Base-by-base conservation (phyloP, 2,113 vertebrate species). In the Apistogramma diplotaenia region DNA sequence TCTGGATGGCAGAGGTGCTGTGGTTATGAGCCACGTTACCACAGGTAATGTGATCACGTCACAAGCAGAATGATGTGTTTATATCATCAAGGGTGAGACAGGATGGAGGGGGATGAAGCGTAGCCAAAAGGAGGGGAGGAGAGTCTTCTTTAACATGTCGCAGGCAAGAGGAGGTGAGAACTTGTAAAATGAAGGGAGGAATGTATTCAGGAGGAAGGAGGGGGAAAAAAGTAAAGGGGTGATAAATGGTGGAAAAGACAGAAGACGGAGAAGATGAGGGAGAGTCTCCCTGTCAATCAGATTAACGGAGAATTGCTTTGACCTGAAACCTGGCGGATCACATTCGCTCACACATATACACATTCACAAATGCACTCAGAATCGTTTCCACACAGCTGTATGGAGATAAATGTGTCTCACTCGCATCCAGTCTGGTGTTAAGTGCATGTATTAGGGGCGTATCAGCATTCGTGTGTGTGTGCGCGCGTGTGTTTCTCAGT, bases 371-470 rank as follows among this genome's bases (percentile, higher is more conserved):
- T 83, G 92, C 93, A 93, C 91, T 91, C 91, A 89, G 88, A 62
- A 85, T 58, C 80, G 71, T 86, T 92, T 92, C 76, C 87, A 88
- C 88, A 78, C 89, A 89, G 70, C 78, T 82, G 87, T 88, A 92
- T 92, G 79, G 92, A 94, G 93, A 94, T 93, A 91, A 91, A 93
- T 94, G 92, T 78, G 94, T 93, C 91, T 93, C 87, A 49, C 92
- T 92, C 31, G 15, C 91, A 88, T 92, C 89, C 89, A 90, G 89
- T 76, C 78, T 90, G 89, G 90, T 93, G 92, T 93, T 93, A 94
- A 93, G 91, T 93, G 91, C 88, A 84, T 82, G 84, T 92, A 89
- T 94, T 90, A 91, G 85, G 85, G 76, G 72, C 53, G 61, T 89
- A 91, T 93, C 93, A 92, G 90, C 90, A 86, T 93, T 81, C 89